Evolutionary conservation across 2,797 vertebrate species (phyloP), one percentile per base, ranked within the genome.

Genomic region (Hozukius guyotensis): DNA sequence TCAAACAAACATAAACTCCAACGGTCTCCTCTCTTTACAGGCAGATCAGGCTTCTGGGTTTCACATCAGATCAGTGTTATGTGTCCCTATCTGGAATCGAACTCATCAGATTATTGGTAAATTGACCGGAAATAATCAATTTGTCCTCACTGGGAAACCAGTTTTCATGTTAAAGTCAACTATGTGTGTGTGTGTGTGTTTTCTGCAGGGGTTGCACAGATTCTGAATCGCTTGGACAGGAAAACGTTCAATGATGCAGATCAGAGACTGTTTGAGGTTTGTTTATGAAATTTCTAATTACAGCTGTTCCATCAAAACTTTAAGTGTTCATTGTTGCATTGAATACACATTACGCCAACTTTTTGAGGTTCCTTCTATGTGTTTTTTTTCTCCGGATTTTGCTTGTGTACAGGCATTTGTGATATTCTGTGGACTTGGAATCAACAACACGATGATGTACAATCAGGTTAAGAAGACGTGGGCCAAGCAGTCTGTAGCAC

Each of bases 371-470:
- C 0, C 5, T 42, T 66, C 59, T 27, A 34, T 59, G 10, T 60
- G 1, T 2, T 11, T 60, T 63, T 27, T 55, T 36, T 2, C 7
- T 52, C 6, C 36, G 13, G 0, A 2, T 29, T 84, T 10, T 77
- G 9, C 3, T 76, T 80, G 4, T 73, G 22, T 76, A 13, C 86
- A 96, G 95, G 95, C 96, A 2, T 96, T 96, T 92, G 96, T 96
- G 69, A 96, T 96, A 81, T 96, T 96, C 91, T 96, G 96, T 83
- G 96, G 96, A 71, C 94, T 96, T 76, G 96, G 96, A 72, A 96
- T 96, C 84, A 96, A 96, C 91, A 96, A 96, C 88, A 96, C 96
- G 3, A 96, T 96, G 96, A 96, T 96, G 96, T 96, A 96, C 90
- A 96, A 96, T 78, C 95, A 96, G 82, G 96, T 96, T 36, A 96